Evolutionary conservation across 2,113 vertebrate species (phyloP), one percentile per base, ranked within the genome.

Genomic region (Ophiodon elongatus): DNA sequence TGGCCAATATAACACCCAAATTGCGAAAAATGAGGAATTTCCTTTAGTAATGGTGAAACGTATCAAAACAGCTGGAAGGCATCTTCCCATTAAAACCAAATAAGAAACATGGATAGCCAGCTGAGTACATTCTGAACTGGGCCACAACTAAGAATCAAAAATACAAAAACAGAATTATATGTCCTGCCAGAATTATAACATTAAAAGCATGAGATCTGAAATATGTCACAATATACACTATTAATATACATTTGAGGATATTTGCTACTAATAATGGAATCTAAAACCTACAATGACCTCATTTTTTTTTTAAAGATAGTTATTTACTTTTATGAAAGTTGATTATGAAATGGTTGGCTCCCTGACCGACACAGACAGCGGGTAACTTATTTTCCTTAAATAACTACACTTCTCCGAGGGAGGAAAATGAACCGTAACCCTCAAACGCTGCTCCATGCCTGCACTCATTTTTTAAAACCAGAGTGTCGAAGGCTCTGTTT

Each of bases 401-500:
- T 50, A 52, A 52, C 25, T 25, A 39, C 63, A 21, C 41, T 76
- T 83, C 52, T 74, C 37, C 5, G 71, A 71, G 65, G 37, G 63
- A 77, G 73, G 69, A 80, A 84, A 84, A 85, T 72, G 21, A 80
- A 82, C 21, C 29, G 25, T 45, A 73, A 67, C 62, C 43, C 66
- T 85, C 63, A 65, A 81, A 76, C 9, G 45, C 52, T 2, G n/a
- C 67, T 77, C 35, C 57, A 33, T 0, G 63, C 43, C 31, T 63
- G 14, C 7, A 77, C 68, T 43, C 63, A 29, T 68, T 73, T 69
- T 47, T 73, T 3, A 9, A 87, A 78, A 76, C 64, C 86, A 85
- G 73, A 65, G 76, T 43, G 80, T 80, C 69, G 62, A 75, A 79
- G 68, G 59, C 81, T 87, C 84, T 23, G 67, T 76, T 91, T 88